These are phyloP conservation scores for Salvelinus namaycush DNA, from an alignment of 2,113 vertebrate species.

Conservation along the genomic window DNA sequence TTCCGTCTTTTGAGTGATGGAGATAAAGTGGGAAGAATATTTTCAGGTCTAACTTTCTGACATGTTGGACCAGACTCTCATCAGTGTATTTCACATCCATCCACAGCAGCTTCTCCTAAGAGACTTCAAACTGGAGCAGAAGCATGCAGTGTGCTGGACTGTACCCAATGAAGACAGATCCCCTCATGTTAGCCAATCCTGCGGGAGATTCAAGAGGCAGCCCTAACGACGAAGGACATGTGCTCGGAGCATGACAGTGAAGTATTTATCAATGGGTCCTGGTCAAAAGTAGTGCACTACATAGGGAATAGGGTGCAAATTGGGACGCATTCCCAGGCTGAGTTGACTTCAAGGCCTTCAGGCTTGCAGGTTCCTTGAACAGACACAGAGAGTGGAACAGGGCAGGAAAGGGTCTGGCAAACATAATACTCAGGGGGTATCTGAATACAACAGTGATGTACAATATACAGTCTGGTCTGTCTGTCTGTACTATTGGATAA, in stretches of 20 bases:
- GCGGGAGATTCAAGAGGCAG: slow-evolving; percentile 36
- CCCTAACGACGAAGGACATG: slow-evolving; percentile 50
- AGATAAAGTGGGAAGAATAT: slow-evolving; percentile 1
- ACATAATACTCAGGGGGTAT: slow-evolving; percentile 8
- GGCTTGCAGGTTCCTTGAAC: slow-evolving; percentile 37
- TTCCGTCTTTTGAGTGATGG: background rate
- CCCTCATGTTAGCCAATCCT: slow-evolving; percentile 39
- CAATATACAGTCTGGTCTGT: too few relatives aligned
- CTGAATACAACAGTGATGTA: background rate
- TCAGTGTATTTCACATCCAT: slow-evolving; percentile 50
- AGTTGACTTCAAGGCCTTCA: slow-evolving; percentile 44
- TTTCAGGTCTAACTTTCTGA: slow-evolving; percentile 48
- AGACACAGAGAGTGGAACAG: slow-evolving; percentile 21
- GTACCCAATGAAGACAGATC: slow-evolving; percentile 49
- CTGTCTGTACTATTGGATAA: too few relatives aligned
- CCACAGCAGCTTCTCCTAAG: slow-evolving; percentile 36
- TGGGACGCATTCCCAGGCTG: background rate
- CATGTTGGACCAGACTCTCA: slow-evolving; percentile 58
- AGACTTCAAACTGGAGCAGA: slow-evolving; percentile 43
- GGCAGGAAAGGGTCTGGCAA: slow-evolving; percentile 7
- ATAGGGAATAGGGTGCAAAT: too few relatives aligned
- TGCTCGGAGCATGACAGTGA: slow-evolving; percentile 41
- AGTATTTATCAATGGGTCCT: slow-evolving; percentile 23
- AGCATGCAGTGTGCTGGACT: slow-evolving; percentile 39
- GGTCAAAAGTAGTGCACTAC: too few relatives aligned